Percentiles rank a stretch among this genome's conserved stretches.
phyloP scores from a whole-genome alignment of 2,797 vertebrate genomes.

The Trichosurus vulpecula region DNA sequence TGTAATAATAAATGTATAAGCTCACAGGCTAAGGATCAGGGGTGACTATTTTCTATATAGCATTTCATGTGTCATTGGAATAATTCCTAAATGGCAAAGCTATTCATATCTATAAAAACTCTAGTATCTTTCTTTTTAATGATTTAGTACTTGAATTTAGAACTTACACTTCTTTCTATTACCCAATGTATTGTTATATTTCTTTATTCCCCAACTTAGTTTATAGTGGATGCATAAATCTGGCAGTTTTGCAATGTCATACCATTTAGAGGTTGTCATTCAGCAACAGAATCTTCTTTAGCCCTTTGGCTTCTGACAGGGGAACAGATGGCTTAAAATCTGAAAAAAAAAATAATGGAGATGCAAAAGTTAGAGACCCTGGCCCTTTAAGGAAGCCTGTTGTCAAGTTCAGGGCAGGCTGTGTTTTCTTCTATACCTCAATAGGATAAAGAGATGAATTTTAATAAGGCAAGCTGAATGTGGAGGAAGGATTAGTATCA shows the following conservation, averaged over 20 bases:
- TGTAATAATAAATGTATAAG: background rate
- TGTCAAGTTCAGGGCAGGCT: slow-evolving; percentile 25
- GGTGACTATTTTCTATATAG: background rate
- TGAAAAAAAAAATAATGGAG: slow-evolving; percentile 45
- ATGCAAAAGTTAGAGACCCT: slow-evolving; percentile 31
- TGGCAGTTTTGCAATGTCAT: slow-evolving; percentile 43
- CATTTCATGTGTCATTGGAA: background rate
- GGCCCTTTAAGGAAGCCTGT: slow-evolving; percentile 29
- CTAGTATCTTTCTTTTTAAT: background rate
- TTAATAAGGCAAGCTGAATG: background rate
- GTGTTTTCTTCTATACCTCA: background rate
- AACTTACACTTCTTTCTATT: background rate
- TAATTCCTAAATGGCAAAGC: background rate
- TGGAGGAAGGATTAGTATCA: background rate
- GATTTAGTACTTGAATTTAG: background rate
- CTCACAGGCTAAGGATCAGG: background rate
- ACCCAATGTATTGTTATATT: background rate
- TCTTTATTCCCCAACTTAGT: background rate
- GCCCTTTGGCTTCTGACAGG: slow-evolving; percentile 49
- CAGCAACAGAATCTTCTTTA: slow-evolving; percentile 56
- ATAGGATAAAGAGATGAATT: slow-evolving; percentile 15
- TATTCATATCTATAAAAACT: background rate
- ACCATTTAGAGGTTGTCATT: slow-evolving; percentile 55
- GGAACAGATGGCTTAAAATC: slow-evolving; percentile 59
- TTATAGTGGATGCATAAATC: background rate